A percentile compares a stretch with the other conserved stretches of the same genome.
phyloP scores from a whole-genome alignment of 2,888 invertebrate genomes.

The Drosophila vallismaia region DNA sequence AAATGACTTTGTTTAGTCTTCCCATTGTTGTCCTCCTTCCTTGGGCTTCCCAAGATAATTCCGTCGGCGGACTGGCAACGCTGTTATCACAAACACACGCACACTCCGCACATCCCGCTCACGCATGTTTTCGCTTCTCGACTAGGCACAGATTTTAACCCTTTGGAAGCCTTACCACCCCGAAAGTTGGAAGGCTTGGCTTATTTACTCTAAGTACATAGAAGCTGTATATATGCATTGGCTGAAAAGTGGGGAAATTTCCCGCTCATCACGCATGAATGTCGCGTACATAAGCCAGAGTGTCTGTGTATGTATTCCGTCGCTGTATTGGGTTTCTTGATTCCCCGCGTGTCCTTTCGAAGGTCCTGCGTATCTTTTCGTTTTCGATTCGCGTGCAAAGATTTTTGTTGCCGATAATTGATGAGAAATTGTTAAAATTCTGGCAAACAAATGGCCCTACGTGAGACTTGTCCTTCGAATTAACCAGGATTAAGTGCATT shows the following conservation, averaged over 20 bases:
- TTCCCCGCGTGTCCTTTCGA: constrained; percentile 14
- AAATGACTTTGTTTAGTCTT: constrained; percentile 76
- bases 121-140: constrained; percentile 65
- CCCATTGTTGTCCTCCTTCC: constrained; percentile 51
- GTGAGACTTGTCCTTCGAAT: not conserved
- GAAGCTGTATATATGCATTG: constrained; percentile 15
- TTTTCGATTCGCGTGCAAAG: constrained; percentile 30
- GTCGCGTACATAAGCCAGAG: constrained; percentile 33
- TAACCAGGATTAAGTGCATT: not conserved
- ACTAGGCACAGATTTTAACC: constrained; percentile 77
- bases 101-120: constrained; percentile 35
- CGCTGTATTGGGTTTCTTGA: constrained; percentile 3
- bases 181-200: constrained; percentile 46
- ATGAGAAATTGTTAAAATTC: constrained; percentile 57
- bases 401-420: constrained; percentile 56
- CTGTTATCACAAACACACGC: constrained; percentile 46
- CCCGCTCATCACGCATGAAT: constrained; percentile 71
- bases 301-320: constrained; percentile 16
- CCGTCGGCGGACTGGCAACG: constrained; percentile 73
- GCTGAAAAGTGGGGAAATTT: constrained; percentile 68
- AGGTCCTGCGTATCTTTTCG: constrained; percentile 47
- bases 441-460: constrained; percentile 52
- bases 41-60: constrained; percentile 49
- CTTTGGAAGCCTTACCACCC: constrained; percentile 65
- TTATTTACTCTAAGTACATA: constrained; percentile 20